Evolutionary conservation across 2,888 invertebrate species (phyloP).

Genomic region (Chrysomela aeneicollis): DNA sequence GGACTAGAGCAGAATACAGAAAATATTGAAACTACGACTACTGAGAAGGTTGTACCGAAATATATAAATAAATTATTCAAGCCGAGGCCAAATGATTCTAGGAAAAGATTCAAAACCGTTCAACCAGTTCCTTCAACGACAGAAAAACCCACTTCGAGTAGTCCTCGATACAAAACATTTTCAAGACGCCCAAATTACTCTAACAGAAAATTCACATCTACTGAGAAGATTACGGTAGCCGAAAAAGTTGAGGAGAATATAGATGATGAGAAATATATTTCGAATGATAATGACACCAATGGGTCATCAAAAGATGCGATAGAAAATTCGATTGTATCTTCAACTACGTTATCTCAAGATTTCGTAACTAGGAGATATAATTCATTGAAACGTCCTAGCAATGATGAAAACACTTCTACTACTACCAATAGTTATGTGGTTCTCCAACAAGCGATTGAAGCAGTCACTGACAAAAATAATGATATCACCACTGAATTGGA

Average conservation of each 20-base stretch:
- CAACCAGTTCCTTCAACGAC: background rate
- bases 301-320: background rate
- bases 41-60: background rate
- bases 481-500: background rate
- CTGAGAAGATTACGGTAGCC: background rate
- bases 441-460: background rate
- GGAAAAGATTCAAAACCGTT: constrained; percentile 2
- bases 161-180: constrained; percentile 14
- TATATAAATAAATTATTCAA: constrained; percentile 12
- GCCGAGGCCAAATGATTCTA: background rate
- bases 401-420: background rate
- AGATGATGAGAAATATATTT: constrained; percentile 20
- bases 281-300: background rate
- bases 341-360: background rate
- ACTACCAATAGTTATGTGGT: background rate
- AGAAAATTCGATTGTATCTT: background rate
- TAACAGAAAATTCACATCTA: background rate
- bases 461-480: background rate
- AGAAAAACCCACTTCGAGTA: constrained; percentile 4
- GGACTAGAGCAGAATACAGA: background rate
- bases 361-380: background rate
- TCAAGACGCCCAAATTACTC: constrained; percentile 15
- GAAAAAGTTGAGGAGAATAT: constrained; percentile 22
- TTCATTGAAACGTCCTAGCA: background rate
- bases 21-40: background rate